These are phyloP conservation scores for Zaprionus kolodkinae DNA, from an alignment of 1,140 invertebrate genomes.

Conservation along the genomic window DNA sequence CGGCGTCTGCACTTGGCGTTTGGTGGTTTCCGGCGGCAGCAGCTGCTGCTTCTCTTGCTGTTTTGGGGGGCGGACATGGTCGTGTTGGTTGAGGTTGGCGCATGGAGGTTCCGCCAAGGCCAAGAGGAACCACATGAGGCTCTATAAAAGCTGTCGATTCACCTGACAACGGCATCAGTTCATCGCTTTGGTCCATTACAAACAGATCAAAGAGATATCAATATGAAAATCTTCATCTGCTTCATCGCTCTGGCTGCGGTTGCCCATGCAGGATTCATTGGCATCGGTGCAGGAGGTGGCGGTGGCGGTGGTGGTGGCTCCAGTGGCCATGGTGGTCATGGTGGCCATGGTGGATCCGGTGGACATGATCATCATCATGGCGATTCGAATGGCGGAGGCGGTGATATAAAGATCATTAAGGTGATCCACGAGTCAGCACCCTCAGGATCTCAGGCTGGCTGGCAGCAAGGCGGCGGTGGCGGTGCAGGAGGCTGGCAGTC, in stretches of 20 bases:
- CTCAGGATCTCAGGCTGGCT: conserved; percentile 17
- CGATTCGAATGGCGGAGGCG: conserved; percentile 10
- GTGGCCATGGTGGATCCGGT: not conserved
- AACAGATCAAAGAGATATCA: conserved; percentile 55
- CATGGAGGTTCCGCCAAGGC: conserved; percentile 39
- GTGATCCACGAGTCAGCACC: conserved; percentile 63
- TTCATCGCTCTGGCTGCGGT: conserved; percentile 57
- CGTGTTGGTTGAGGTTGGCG: conserved; percentile 6
- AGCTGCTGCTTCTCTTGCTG: not conserved
- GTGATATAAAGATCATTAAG: conserved; percentile 65
- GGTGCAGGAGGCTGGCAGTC: conserved; percentile 44
- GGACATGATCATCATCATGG: conserved; percentile 17
- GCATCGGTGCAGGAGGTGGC: conserved; percentile 45
- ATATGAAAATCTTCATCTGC: conserved; percentile 71
- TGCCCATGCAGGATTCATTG: conserved; percentile 65
- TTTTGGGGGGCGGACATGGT: conserved; percentile 4
- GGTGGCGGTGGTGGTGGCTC: conserved; percentile 39
- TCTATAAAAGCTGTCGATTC: conserved; percentile 65
- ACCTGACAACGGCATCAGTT: conserved; percentile 65
- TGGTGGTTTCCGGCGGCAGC: conserved; percentile 45
- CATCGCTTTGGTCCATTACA: conserved; percentile 53
- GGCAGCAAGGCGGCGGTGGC: conserved; percentile 13
- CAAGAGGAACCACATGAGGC: conserved; percentile 28
- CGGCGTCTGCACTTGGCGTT: conserved; percentile 36
- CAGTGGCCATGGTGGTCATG: conserved; percentile 7